A percentile compares a stretch with the other conserved stretches of the same genome.
phyloP scores from a whole-genome alignment of 37 sponge, comb jelly and placozoan genomes.

The Oopsacas minuta region DNA sequence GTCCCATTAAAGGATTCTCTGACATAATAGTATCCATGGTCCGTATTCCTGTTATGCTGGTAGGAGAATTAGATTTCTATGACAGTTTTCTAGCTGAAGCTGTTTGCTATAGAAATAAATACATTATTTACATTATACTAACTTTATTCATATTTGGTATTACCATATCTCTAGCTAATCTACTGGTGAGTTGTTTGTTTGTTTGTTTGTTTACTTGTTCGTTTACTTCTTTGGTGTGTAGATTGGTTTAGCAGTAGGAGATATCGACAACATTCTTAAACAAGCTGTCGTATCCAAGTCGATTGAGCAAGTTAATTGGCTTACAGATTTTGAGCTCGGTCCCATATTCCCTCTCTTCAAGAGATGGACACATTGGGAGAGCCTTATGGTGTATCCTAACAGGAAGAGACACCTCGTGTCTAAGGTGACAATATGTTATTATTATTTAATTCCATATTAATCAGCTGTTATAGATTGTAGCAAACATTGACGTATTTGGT shows the following conservation, averaged over 20 bases:
- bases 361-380: background rate
- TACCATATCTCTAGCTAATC: background rate
- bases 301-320: constrained; percentile 2
- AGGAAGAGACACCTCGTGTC: background rate
- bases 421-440: no score
- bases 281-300: background rate
- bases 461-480: background rate
- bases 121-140: background rate
- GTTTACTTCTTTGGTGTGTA: background rate
- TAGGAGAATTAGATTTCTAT: background rate
- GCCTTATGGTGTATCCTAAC: background rate
- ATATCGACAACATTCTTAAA: constrained; percentile 7
- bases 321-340: background rate
- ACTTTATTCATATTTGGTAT: background rate
- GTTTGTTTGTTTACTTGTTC: background rate
- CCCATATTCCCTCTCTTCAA: background rate
- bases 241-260: background rate
- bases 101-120: background rate
- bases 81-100: background rate
- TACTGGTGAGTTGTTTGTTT: background rate
- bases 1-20: background rate
- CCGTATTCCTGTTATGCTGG: constrained; percentile 9
- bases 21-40: background rate
- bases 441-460: background rate
- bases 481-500: background rate